Percentiles rank a stretch among this genome's conserved stretches.
Evolutionary conservation across 2,888 invertebrate species (phyloP).

Genomic region (Molanna angustata): DNA sequence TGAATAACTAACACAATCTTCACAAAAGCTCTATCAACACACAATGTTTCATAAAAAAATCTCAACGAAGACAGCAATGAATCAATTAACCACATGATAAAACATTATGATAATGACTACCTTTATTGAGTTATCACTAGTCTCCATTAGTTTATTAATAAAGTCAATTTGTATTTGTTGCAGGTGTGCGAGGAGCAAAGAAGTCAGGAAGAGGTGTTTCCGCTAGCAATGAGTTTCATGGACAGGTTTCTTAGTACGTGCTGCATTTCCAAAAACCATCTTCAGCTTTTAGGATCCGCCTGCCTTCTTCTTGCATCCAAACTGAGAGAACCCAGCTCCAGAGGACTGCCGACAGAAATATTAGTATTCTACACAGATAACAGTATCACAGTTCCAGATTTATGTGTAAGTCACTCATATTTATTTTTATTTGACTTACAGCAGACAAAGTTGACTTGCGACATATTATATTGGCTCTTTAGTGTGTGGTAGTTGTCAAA

Average conservation of each 20-base stretch:
- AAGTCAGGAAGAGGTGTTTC: constrained; percentile 92
- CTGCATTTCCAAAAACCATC: constrained; percentile 77
- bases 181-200: constrained; percentile 94
- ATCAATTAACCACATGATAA: too few relatives aligned
- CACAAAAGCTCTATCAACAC: too few relatives aligned
- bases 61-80: too few relatives aligned
- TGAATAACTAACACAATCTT: too few relatives aligned
- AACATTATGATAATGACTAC: too few relatives aligned
- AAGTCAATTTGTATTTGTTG: constrained; percentile 38
- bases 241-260: constrained; percentile 89
- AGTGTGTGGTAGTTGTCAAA: too few relatives aligned
- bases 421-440: too few relatives aligned
- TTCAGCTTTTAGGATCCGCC: constrained; percentile 89
- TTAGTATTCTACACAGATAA: constrained; percentile 93
- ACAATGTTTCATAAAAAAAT: too few relatives aligned
- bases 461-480: too few relatives aligned
- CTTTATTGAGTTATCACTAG: too few relatives aligned
- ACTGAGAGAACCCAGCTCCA: constrained; percentile 75
- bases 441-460: too few relatives aligned
- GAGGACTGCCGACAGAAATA: constrained; percentile 73
- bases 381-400: constrained; percentile 80
- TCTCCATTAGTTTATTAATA: too few relatives aligned
- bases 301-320: constrained; percentile 93
- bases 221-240: constrained; percentile 88
- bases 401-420: constrained; percentile 94